A percentile compares a stretch with the other conserved stretches of the same genome.
Conservation (phyloP, 2,113 vertebrate genomes). For the Tachysurus fulvidraco region DNA sequence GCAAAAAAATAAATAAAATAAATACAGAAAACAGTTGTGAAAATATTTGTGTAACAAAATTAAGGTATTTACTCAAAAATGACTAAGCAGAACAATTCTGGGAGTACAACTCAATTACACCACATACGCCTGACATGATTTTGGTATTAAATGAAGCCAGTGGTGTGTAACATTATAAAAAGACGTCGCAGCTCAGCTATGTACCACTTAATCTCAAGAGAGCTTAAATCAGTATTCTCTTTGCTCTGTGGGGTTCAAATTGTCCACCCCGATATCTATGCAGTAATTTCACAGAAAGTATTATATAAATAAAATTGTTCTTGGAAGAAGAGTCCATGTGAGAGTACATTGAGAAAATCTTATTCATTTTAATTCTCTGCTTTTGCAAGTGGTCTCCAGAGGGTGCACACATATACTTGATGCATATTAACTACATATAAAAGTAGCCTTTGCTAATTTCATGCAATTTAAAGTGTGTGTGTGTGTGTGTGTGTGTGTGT, state of each 20-base stretch:
- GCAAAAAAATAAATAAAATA: no score
- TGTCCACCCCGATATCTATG: neutral
- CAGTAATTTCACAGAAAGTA: neutral
- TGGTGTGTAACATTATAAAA: constrained; percentile 11
- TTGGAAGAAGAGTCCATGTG: constrained; percentile 23
- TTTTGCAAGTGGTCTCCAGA: constrained; percentile 4
- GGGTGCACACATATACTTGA: constrained; percentile 16
- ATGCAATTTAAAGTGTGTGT: constrained; percentile 17
- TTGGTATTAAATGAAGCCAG: neutral
- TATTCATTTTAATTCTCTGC: constrained; percentile 38
- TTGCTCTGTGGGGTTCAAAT: neutral
- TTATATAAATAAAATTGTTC: constrained; percentile 7
- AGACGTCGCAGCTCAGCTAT: neutral
- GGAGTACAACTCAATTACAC: constrained; percentile 9
- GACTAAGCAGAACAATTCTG: neutral
- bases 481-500: no score
- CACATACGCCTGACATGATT: neutral
- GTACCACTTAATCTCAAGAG: neutral
- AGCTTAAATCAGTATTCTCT: constrained; percentile 6
- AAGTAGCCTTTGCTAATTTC: constrained; percentile 38
- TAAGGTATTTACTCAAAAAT: neutral
- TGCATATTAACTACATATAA: constrained; percentile 38
- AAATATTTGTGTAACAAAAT: neutral
- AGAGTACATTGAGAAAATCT: constrained; percentile 34
- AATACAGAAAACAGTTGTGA: neutral